Conservation (phyloP, 2,888 invertebrate genomes). For the Neoaliturus tenellus region DNA sequence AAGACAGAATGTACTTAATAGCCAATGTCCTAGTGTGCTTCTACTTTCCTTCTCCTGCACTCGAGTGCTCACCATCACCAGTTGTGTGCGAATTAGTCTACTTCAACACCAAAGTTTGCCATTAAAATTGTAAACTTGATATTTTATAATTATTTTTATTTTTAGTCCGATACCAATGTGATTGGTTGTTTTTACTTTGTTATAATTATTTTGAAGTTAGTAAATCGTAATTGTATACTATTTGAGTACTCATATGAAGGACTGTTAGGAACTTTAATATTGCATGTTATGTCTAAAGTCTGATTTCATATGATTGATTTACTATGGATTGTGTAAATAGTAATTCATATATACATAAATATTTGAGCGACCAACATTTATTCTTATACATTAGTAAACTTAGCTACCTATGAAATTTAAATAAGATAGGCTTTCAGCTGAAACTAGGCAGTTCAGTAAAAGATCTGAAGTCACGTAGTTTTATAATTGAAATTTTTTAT, state of each 20-base stretch:
- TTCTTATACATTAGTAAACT: slow-evolving; percentile 32
- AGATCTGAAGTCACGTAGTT: not conserved
- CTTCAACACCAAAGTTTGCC: slow-evolving; percentile 22
- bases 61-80: not conserved
- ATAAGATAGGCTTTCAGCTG: not conserved
- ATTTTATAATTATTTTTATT: not conserved
- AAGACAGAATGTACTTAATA: slow-evolving; percentile 47
- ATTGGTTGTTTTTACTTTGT: not conserved
- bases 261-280: not conserved
- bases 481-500: not conserved
- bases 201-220: not conserved
- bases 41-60: not conserved
- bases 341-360: not conserved
- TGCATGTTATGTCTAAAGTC: not conserved
- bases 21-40: slow-evolving; percentile 1
- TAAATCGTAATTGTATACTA: not conserved
- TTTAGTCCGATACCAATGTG: not conserved
- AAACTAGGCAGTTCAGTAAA: not conserved
- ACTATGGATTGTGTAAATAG: slow-evolving; percentile 18
- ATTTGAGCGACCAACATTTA: slow-evolving; percentile 30
- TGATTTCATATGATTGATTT: not conserved
- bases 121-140: not conserved
- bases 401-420: not conserved
- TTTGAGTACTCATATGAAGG: not conserved
- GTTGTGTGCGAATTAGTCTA: not conserved